Percentiles rank a stretch among this genome's conserved stretches.
Conservation (phyloP, 2,888 invertebrate genomes). For the Drosophila falleni region DNA sequence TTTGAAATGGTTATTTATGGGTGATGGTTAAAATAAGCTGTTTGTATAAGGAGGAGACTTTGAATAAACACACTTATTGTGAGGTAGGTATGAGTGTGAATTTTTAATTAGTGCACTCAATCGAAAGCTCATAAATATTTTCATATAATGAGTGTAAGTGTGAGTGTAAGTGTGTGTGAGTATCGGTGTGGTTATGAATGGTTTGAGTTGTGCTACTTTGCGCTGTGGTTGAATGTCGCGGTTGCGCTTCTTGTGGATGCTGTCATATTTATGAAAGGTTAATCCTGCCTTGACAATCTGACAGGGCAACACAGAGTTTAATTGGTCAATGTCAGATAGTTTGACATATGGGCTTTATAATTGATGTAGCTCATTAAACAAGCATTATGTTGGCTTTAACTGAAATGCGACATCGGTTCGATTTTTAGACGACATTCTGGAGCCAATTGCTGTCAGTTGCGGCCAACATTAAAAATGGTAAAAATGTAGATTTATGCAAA, state of each 20-base stretch:
- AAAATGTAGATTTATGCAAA: constrained; percentile 80
- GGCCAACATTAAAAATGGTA: constrained; percentile 52
- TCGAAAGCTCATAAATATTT: constrained; percentile 49
- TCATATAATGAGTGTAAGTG: constrained; percentile 28
- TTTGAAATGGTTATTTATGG: no score
- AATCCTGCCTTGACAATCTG: constrained; percentile 67
- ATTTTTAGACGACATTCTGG: constrained; percentile 5
- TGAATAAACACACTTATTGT: not conserved
- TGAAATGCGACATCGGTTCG: constrained; percentile 11
- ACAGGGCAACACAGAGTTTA: constrained; percentile 51
- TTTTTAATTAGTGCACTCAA: constrained; percentile 12
- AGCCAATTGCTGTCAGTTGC: not conserved
- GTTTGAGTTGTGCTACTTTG: constrained; percentile 22
- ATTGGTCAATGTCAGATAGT: constrained; percentile 70
- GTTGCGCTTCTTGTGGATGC: constrained; percentile 40
- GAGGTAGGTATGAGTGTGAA: constrained; percentile 6
- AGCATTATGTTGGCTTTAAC: constrained; percentile 20
- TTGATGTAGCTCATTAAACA: constrained; percentile 60
- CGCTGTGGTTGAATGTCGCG: constrained; percentile 55
- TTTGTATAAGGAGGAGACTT: no score
- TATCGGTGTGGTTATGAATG: constrained; percentile 18
- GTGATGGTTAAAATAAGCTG: no score
- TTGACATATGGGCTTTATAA: constrained; percentile 63
- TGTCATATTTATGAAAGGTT: constrained; percentile 66
- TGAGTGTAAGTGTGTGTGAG: constrained; percentile 4